Base-by-base conservation (phyloP, 2,888 invertebrate species). In the Ecliptopera silaceata region DNA sequence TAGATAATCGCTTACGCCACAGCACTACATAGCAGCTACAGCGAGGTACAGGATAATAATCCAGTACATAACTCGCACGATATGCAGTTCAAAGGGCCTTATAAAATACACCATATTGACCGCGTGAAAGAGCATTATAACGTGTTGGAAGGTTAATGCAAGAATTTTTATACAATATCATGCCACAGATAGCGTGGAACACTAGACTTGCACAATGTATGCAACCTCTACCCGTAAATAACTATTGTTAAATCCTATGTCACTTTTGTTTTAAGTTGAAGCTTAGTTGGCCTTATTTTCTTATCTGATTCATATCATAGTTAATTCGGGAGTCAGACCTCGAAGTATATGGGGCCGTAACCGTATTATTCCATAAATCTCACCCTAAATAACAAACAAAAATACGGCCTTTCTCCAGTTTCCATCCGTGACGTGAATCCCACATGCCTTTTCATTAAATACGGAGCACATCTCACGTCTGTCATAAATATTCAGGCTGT, bases 401-500 rank as follows among this genome's bases (percentile, higher is more conserved):
- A 60, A 53, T 42, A 63, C 18, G 54, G 50, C 47, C 49, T 55
- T 53, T 54, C 50, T 29, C 50, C 52, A 56, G 59, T 61, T 50
- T 56, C 53, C 56, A 59, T 61, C 49, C 61, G 64, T 62, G 62
- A 55, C 57, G 44, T 42, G 61, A 64, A 66, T 64, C 51, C 49
- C 54, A 50, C 59, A 59, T 64, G 56, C 51, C 56, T 63, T 68
- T 61, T 62, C 65, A 71, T 74, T 72, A 73, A 69, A 79, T 80
- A 74, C 74, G 68, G 75, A 71, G 73, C 71, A 74, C 71, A 71
- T 68, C 73, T 74, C 75, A 75, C 70, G 64, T 69, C 65, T 65
- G 73, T 67, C 76, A 84, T 86, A 85, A 82, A 83, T 83, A 85
- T 85, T 84, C 84, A 81, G 79, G 68, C 71, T 71, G 76, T 72